Evolutionary conservation across 2,113 vertebrate species (phyloP), one percentile per base, ranked within the genome.

Genomic region (Pomatorhinus ruficollis): DNA sequence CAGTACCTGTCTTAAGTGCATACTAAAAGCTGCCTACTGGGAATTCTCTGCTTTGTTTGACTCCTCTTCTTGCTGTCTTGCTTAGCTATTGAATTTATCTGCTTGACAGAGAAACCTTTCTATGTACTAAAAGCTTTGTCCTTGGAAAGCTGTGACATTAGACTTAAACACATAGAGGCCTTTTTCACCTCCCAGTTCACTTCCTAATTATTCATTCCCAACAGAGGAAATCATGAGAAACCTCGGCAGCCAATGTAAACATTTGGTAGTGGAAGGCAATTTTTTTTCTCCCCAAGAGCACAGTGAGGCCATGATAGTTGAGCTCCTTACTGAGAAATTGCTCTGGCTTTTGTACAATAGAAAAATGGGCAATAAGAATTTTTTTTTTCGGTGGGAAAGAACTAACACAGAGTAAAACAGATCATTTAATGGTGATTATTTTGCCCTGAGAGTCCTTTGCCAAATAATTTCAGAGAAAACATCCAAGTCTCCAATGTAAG

Each of bases 211-310:
- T 97, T 82, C 85, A 97, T 96, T 96, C 97, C 94, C 92, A 71
- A 70, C 93, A 98, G 98, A 98, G 98, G 97, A 99, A 97, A 95
- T 93, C 91, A 74, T 81, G 77, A 94, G 69, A 96, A 96, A 95
- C 68, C 31, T 47, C 5, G 0, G 82, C 92, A 97, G 95, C 98
- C 98, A 98, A 98, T 98, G 97, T 98, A 95, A 97, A 97, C 97
- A 98, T 97, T 97, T 95, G 96, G 97, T 98, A 98, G 98, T 98
- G 81, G 97, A 98, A 98, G 97, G 98, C 97, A 98, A 97, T 97
- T 98, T 97, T 97, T 97, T 98, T 89, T 59, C 65, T 52, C 76
- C 76, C 76, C 60, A 57, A 60, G 78, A 95, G 87, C 87, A 89
- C 63, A 88, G 77, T 52, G 56, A 81, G 79, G 93, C 44, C 47